phyloP scores from a whole-genome alignment of 2,113 vertebrate genomes.

The Narcine bancroftii region DNA sequence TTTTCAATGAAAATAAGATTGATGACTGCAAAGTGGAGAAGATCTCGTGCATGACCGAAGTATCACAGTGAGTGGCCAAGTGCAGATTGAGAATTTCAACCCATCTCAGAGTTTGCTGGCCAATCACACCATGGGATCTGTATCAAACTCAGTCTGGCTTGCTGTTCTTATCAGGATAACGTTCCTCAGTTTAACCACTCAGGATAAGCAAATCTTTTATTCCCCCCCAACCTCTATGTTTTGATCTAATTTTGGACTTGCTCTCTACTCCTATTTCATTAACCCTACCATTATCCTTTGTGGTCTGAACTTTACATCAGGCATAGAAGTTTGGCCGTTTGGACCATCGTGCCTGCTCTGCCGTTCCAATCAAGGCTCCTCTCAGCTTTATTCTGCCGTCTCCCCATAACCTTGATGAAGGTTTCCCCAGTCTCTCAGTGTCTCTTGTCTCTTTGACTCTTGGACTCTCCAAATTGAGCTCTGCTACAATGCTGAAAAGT shows the following conservation, averaged over 20 bases:
- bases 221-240: too few species aligned
- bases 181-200: not conserved
- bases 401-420: too few species aligned
- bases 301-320: too few species aligned
- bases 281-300: not conserved
- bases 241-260: not conserved
- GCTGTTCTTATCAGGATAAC: not conserved
- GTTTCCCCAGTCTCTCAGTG: too few species aligned
- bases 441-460: too few species aligned
- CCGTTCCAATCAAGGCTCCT: too few species aligned
- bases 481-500: too few species aligned
- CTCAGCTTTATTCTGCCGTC: too few species aligned
- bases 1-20: not conserved
- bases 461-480: too few species aligned
- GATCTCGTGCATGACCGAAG: not conserved
- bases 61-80: not conserved
- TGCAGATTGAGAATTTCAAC: too few species aligned
- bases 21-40: constrained; percentile 13
- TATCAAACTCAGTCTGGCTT: not conserved
- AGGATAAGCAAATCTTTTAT: not conserved
- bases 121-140: not conserved
- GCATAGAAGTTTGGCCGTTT: too few species aligned
- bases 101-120: not conserved
- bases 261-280: not conserved
- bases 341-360: too few species aligned